Evolutionary conservation across 2,113 vertebrate genomes (phyloP), one percentile per base, ranked within the genome.

Genomic region (Furnarius figulus): DNA sequence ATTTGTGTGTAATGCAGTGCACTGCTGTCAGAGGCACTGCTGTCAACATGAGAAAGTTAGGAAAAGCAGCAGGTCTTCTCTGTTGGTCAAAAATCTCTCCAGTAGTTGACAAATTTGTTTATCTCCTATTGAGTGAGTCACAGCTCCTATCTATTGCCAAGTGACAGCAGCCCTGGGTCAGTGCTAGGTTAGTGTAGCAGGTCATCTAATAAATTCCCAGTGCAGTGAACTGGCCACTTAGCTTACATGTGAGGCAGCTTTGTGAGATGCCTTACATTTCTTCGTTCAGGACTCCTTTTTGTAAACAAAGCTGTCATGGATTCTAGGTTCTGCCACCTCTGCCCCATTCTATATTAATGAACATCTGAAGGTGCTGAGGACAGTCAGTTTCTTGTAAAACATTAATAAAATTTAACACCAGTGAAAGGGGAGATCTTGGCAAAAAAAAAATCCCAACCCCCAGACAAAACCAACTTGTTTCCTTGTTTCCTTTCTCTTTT

Each of bases 31-130:
- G 46, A 75, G 16, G 21, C 55, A 55, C 25, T 63, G 46, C 47
- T 77, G 68, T 63, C 44, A 72, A 31, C 2, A 3, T n/a, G 39
- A 82, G 65, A 71, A 47, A 44, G 25, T 65, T 58, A 53, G 6
- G 18, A 74, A 80, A 90, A 92, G 25, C 52, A 89, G 27, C 40
- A 79, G 70, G 28, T 65, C n/a, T 72, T 8, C 6, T 71, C 61
- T 49, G 24, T 86, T 84, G 44, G 27, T 86, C 85, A 80, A 84
- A 91, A 75, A 49, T 81, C 14, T 77, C 52, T 88, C 52, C 42
- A 82, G 9, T 55, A 90, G 66, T 89, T 85, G 66, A 94, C 55
- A 93, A 70, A 96, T 83, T 3, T 95, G 83, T 96, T 96, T 90
- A 44, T 87, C 52, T 90, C 14, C 61, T n/a, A 15, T 1, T 50